These are phyloP conservation scores for Drosophila fuyamai DNA, from an alignment of 1,140 invertebrate species.

Conservation along the genomic window DNA sequence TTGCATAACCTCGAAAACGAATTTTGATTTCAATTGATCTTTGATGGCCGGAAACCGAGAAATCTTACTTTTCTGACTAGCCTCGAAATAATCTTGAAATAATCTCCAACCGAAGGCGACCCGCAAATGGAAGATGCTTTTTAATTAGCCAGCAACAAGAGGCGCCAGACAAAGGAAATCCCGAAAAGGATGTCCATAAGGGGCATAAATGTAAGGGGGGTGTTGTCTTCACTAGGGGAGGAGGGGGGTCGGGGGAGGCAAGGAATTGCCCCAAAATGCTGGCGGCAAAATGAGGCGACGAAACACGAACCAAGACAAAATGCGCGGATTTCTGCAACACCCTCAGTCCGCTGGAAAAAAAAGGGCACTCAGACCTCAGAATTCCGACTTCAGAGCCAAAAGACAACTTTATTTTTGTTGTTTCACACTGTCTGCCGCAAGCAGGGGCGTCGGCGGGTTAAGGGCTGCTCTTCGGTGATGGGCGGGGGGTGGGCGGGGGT, in stretches of 20 bases:
- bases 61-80: no score
- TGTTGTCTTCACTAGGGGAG: no score
- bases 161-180: slow-evolving; percentile 49
- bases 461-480: background rate
- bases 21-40: background rate
- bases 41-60: background rate
- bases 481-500: slow-evolving; percentile 10
- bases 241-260: background rate
- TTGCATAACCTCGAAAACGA: no score
- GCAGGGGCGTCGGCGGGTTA: background rate
- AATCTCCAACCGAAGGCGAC: background rate
- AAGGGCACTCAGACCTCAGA: slow-evolving; percentile 2
- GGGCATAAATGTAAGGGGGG: slow-evolving; percentile 45
- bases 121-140: slow-evolving; percentile 57
- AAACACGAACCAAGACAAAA: slow-evolving; percentile 50
- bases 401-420: slow-evolving; percentile 42
- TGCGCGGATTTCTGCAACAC: slow-evolving; percentile 29
- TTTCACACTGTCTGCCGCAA: slow-evolving; percentile 13
- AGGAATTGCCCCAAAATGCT: slow-evolving; percentile 56
- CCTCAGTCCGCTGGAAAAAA: background rate
- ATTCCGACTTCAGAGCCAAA: background rate
- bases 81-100: background rate
- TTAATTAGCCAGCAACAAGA: slow-evolving; percentile 70
- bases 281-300: slow-evolving; percentile 63
- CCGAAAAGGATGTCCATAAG: slow-evolving; percentile 49